phyloP scores from a whole-genome alignment of 2,888 invertebrate genomes.

The Agapostemon virescens region DNA sequence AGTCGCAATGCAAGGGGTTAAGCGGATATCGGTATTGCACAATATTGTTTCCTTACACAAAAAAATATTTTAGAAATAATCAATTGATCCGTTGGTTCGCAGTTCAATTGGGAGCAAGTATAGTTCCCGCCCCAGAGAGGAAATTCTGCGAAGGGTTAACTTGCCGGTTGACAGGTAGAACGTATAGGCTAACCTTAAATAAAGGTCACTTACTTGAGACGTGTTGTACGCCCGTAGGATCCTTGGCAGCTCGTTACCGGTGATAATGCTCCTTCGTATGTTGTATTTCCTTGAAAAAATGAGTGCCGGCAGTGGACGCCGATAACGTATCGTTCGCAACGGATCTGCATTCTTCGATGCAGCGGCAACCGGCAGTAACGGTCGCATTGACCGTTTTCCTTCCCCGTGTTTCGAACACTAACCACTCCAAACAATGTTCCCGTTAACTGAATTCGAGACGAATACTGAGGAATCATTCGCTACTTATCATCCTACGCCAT shows the following conservation, averaged over 20 bases:
- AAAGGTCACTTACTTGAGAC: constrained; percentile 40
- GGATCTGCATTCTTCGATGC: constrained; percentile 52
- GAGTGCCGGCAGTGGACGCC: constrained; percentile 47
- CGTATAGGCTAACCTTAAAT: not conserved
- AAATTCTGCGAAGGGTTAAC: not conserved
- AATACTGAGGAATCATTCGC: not conserved
- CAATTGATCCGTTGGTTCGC: not conserved
- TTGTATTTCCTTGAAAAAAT: constrained; percentile 23
- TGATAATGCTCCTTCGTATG: constrained; percentile 11
- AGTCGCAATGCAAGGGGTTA: no score
- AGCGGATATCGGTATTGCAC: not conserved
- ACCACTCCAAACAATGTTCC: not conserved
- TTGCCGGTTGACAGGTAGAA: not conserved
- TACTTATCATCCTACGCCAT: constrained; percentile 39
- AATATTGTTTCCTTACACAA: not conserved
- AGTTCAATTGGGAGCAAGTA: not conserved
- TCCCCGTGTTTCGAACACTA: not conserved
- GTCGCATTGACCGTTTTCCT: constrained; percentile 24
- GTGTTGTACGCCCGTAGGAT: not conserved
- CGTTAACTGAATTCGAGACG: not conserved
- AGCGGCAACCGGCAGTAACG: constrained; percentile 9
- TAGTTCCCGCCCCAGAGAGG: not conserved
- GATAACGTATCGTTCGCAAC: constrained; percentile 45
- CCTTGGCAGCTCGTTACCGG: constrained; percentile 18
- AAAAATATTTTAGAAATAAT: not conserved